Percentiles rank a stretch among this genome's conserved stretches.
These are phyloP conservation scores for Paramacrobiotus metropolitanus DNA, from an alignment of 1,140 invertebrate species.

Conservation along the genomic window DNA sequence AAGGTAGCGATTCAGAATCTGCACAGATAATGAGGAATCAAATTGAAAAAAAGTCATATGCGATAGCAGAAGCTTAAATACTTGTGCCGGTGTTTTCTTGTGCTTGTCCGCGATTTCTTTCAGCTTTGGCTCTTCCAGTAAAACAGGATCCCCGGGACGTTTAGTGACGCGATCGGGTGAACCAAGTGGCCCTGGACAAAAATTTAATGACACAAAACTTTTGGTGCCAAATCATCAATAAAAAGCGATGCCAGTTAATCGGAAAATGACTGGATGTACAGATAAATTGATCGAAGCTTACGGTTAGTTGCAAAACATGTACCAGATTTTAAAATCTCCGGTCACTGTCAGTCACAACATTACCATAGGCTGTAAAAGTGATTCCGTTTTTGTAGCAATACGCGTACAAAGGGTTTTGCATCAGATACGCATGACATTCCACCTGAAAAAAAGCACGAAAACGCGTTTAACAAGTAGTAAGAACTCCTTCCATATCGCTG, in stretches of 20 bases:
- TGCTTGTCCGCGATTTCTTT: conserved; percentile 4
- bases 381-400: conserved; percentile 47
- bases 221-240: no score
- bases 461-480: no score
- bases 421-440: conserved; percentile 55
- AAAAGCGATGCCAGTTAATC: no score
- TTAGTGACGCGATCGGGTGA: background rate
- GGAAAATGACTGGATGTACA: no score
- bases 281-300: no score
- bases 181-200: conserved; percentile 7
- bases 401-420: conserved; percentile 44
- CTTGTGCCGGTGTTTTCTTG: conserved; percentile 7
- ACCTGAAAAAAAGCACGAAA: conserved; percentile 32
- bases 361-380: conserved; percentile 50
- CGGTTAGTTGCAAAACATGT: no score
- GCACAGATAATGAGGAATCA: background rate
- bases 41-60: background rate
- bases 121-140: conserved; percentile 3
- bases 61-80: background rate
- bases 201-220: no score
- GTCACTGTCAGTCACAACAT: no score
- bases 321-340: no score
- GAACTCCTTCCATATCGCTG: no score
- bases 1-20: background rate
- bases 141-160: background rate